A percentile compares a stretch with the other conserved stretches of the same genome.
Conservation (phyloP, 1,140 invertebrate species). For the Aphelinus certus region DNA sequence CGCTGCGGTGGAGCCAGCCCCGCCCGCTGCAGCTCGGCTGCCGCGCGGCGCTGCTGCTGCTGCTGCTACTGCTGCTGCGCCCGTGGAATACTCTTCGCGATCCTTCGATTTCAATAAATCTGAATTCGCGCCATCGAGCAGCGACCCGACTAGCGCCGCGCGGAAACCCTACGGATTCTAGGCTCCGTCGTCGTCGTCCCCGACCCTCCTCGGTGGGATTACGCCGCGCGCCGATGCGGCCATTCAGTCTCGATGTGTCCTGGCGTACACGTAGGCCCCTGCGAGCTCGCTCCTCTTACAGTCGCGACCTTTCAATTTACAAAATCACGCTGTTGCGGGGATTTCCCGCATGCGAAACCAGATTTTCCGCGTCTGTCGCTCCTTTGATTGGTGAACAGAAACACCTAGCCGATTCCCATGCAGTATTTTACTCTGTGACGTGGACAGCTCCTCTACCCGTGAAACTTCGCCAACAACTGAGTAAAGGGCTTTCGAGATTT, state of each 20-base stretch:
- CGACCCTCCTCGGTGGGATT: no score
- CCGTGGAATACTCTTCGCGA: conserved; percentile 39
- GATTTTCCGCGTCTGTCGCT: neutral
- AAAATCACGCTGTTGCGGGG: conserved; percentile 27
- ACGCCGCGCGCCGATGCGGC: no score
- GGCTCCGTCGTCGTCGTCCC: no score
- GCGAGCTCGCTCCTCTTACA: no score
- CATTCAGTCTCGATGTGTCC: neutral
- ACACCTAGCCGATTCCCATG: no score
- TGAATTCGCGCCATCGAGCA: conserved; percentile 35
- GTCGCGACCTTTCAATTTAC: conserved; percentile 23
- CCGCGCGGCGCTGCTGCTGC: neutral
- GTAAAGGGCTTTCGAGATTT: no score
- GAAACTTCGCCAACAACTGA: no score
- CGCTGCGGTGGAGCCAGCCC: conserved; percentile 1
- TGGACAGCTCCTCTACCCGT: no score
- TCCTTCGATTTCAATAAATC: conserved; percentile 54
- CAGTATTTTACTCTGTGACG: no score
- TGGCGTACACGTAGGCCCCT: conserved; percentile 16
- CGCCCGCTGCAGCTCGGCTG: neutral
- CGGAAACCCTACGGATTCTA: conserved; percentile 28
- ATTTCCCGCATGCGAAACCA: conserved; percentile 12
- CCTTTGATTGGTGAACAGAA: no score
- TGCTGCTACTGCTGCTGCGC: neutral
- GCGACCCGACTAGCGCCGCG: no score